Evolutionary conservation across 2,113 vertebrate species (phyloP).

Genomic region (Silurus asotus): DNA sequence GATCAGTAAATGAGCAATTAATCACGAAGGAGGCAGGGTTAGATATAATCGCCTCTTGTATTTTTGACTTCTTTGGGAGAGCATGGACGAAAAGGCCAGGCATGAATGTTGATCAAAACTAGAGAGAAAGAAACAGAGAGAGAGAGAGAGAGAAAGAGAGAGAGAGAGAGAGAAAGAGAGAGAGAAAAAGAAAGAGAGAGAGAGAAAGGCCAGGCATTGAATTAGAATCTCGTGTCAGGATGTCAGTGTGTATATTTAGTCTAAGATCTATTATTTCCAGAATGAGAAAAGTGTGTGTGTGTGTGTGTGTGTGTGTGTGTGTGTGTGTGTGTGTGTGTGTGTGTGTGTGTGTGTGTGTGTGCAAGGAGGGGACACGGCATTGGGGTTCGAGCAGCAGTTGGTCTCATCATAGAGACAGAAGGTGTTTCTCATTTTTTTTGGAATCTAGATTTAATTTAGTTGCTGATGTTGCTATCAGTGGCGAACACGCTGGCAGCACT

Average conservation of each 20-base stretch:
- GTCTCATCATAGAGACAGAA: constrained; percentile 56
- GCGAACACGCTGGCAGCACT: constrained; percentile 55
- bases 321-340: background rate
- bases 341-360: background rate
- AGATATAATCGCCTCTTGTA: constrained; percentile 18
- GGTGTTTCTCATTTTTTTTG: constrained; percentile 48
- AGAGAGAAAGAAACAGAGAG: background rate
- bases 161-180: too few species aligned
- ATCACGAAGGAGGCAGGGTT: constrained; percentile 26
- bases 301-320: background rate
- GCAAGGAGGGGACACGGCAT: too few species aligned
- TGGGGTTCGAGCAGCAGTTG: constrained; percentile 39
- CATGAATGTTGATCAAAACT: constrained; percentile 25
- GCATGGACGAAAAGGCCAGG: constrained; percentile 24
- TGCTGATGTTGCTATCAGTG: constrained; percentile 63
- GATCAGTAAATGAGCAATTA: constrained; percentile 58
- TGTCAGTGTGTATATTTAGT: constrained; percentile 25
- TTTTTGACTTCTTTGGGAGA: constrained; percentile 13
- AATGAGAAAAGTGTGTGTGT: constrained; percentile 15
- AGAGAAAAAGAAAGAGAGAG: background rate
- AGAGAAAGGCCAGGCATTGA: constrained; percentile 20
- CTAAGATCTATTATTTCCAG: constrained; percentile 49
- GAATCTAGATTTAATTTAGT: constrained; percentile 68
- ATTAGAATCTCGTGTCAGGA: constrained; percentile 28
- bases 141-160: background rate